Evolutionary conservation across 2,797 vertebrate genomes (phyloP), one percentile per base, ranked within the genome.

Genomic region (Onychomys arenicola): DNA sequence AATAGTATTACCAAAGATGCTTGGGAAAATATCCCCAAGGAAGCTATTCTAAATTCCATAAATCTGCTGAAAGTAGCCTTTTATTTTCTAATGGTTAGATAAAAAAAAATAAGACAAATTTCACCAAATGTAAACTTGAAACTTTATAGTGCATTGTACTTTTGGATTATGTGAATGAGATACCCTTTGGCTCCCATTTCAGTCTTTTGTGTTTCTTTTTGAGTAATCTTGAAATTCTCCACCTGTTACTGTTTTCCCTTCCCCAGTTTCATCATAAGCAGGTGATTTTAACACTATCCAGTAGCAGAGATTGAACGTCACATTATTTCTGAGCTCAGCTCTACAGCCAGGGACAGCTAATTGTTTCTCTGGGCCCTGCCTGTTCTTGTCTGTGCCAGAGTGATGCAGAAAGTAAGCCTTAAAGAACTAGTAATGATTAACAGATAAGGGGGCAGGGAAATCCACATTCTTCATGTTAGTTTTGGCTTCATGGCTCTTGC

Each of bases 31-130:
- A 81, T 67, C 32, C 49, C 17, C 0, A 83, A 93, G 49, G 61
- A 92, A 93, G 29, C 9, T 59, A 63, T 86, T 95, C 29, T 92
- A 77, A 86, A 93, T 89, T 95, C 10, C 78, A 92, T 49, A 76
- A 90, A 86, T 76, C 80, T 92, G 9, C 27, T 89, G 37, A 95
- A 80, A 77, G 13, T 43, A 27, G 34, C 21, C 29, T 87, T 94
- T 95, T 49, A 71, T 57, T 89, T 94, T 93, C 21, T 63, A 37
- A 69, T 57, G 86, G 77, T 87, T 71, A 71, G 29, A 86, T 5
- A n/a, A 52, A 85, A 77, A 82, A n/a, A 69, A 80, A 55, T 87
- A 92, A 21, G 17, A 57, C 5, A 69, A 88, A 91, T 32, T 67
- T 16, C 59, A 82, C 46, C 57, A 90, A 88, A 89, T 80, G 5